Base-by-base conservation (phyloP, 1,140 invertebrate genomes). In the Chironomus striatipennis region DNA sequence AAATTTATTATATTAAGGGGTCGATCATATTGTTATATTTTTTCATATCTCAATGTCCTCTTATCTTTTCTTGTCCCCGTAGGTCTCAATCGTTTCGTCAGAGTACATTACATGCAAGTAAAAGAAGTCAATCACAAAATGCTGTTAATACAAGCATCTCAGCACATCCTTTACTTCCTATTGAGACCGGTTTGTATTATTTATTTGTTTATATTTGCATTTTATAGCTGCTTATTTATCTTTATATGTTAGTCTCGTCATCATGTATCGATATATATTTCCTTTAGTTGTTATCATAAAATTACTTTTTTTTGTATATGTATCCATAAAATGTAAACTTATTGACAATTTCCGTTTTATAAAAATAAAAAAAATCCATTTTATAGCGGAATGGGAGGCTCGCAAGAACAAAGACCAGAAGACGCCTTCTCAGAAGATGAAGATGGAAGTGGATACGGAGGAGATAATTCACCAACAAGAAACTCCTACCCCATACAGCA, bases 21-120 rank as follows among this genome's bases (percentile, higher is more conserved):
- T 57, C 47, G 47, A 57, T 57, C 47, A 57, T 57, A 57, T n/a
- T n/a, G 47, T 57, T 57, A n/a, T n/a, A n/a, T 57, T 57, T n/a
- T 57, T 57, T 57, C 12, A 12, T 57, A 57, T 75, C 17, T 73
- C 70, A 73, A 75, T 17, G 21, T 73, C 85, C 85, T 86, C 85
- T 85, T 86, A 84, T 86, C 84, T 83, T 89, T 88, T 90, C 88
- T 89, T 90, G 87, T 88, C 81, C 79, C 88, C 87, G 86, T 89
- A 91, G 90, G 90, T 91, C 90, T 86, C 90, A 91, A 85, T 92
- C 90, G 84, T 91, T 91, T 88, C 89, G 90, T 84, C 88, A 90
- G 87, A 83, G 85, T 83, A 84, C 86, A 85, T 79, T 86, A 84
- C 80, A 86, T 84, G 82, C 81, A 79, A 82, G 81, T 82, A 82